A percentile compares a stretch with the other conserved stretches of the same genome.
phyloP scores from a whole-genome alignment of 2,113 vertebrate species.

The Crocuta crocuta region DNA sequence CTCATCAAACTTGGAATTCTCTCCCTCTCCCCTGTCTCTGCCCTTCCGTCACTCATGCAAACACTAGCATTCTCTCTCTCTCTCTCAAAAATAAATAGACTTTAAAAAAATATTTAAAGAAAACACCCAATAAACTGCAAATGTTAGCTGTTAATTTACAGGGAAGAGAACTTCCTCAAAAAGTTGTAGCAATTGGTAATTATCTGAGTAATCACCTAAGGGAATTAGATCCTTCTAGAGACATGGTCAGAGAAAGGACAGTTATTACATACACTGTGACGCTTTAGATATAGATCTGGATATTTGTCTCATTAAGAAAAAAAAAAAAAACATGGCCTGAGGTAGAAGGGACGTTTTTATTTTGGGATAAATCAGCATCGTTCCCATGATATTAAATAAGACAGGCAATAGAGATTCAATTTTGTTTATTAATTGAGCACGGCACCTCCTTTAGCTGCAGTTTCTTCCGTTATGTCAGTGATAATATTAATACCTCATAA shows the following conservation, averaged over 20 bases:
- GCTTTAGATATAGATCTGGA: not conserved
- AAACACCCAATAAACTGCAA: not conserved
- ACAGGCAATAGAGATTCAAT: not conserved
- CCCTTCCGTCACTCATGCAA: too few relatives aligned
- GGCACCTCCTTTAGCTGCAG: not conserved
- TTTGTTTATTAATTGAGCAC: conserved; percentile 61
- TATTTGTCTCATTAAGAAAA: not conserved
- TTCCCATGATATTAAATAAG: not conserved
- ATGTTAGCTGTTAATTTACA: not conserved
- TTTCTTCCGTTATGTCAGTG: not conserved
- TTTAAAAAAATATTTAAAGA: too few relatives aligned
- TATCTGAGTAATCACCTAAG: not conserved
- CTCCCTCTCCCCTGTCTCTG: too few relatives aligned
- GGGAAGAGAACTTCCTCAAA: not conserved
- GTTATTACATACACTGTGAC: not conserved
- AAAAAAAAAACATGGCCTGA: not conserved
- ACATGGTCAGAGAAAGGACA: not conserved
- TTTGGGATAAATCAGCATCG: conserved; percentile 30
- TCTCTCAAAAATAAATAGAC: too few relatives aligned
- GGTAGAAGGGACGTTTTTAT: not conserved
- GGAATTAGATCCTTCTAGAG: not conserved
- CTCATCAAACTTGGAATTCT: too few relatives aligned
- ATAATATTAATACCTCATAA: conserved; percentile 30
- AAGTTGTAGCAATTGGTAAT: not conserved
- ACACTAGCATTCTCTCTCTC: too few relatives aligned